Evolutionary conservation across 2,888 invertebrate genomes (phyloP).

Genomic region (Rotaria socialis): DNA sequence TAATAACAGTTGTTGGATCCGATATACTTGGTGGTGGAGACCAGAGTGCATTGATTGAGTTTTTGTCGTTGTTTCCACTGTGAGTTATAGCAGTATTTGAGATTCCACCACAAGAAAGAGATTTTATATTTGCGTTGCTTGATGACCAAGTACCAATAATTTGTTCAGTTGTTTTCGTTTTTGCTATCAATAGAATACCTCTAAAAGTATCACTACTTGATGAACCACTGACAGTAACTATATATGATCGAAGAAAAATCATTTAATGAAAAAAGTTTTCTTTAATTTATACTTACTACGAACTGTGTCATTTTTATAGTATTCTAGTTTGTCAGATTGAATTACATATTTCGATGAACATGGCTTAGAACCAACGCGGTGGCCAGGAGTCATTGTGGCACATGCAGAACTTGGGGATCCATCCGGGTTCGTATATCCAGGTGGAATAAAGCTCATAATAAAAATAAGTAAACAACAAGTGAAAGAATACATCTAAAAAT

Average conservation of each 20-base stretch:
- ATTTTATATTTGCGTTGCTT: not conserved
- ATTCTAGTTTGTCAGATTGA: not conserved
- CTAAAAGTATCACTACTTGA: not conserved
- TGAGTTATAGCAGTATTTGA: not conserved
- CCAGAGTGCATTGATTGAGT: not conserved
- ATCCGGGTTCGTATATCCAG: not conserved
- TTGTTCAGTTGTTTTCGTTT: not conserved
- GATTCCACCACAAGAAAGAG: not conserved
- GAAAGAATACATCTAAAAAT: not conserved
- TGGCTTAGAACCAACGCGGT: not conserved
- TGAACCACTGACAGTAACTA: not conserved
- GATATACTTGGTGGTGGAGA: not conserved
- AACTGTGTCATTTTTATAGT: not conserved
- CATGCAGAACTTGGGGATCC: not conserved
- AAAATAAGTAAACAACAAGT: not conserved
- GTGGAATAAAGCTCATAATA: not conserved
- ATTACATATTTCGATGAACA: not conserved
- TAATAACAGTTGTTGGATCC: not conserved
- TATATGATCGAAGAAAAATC: not conserved
- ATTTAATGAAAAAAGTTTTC: no score
- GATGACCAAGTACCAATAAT: not conserved
- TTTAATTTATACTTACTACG: not conserved
- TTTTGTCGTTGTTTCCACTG: not conserved
- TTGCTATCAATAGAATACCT: not conserved
- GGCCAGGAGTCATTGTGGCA: not conserved